Conservation (phyloP, 2,113 vertebrate genomes). For the Daphoenositta chrysoptera region DNA sequence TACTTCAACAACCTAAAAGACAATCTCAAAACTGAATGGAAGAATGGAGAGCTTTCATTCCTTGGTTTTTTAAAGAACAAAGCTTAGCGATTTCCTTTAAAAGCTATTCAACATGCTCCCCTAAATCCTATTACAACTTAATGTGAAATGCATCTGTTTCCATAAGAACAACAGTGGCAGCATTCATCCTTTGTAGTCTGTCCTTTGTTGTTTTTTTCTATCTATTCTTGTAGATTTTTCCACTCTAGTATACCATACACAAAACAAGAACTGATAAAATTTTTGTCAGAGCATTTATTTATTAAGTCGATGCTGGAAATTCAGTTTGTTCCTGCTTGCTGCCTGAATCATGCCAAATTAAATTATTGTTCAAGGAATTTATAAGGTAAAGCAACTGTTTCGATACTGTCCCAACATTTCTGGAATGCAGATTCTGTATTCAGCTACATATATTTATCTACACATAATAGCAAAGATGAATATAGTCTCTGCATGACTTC, state of each 20-base stretch:
- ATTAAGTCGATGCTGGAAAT: neutral
- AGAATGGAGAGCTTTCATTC: slow-evolving; percentile 33
- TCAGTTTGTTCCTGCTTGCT: neutral
- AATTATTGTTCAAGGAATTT: neutral
- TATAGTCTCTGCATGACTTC: neutral
- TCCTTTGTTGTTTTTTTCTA: neutral
- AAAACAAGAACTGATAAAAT: neutral
- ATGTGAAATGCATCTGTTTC: slow-evolving; percentile 36
- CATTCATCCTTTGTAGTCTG: slow-evolving; percentile 19
- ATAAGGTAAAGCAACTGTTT: neutral
- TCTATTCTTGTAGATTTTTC: neutral
- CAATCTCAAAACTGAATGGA: slow-evolving; percentile 30
- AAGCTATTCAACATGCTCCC: slow-evolving; percentile 18
- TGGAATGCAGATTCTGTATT: neutral
- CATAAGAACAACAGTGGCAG: neutral
- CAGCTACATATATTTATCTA: neutral
- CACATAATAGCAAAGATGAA: neutral
- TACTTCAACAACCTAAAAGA: slow-evolving; percentile 37
- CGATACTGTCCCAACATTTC: neutral
- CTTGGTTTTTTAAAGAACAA: slow-evolving; percentile 27
- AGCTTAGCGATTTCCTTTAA: slow-evolving; percentile 10
- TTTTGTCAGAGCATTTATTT: slow-evolving; percentile 3
- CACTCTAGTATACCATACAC: neutral
- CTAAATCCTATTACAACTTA: slow-evolving; percentile 26
- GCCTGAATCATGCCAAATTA: neutral